Evolutionary conservation across 2,888 invertebrate species (phyloP), one percentile per base, ranked within the genome.

Genomic region (Merodon equestris): DNA sequence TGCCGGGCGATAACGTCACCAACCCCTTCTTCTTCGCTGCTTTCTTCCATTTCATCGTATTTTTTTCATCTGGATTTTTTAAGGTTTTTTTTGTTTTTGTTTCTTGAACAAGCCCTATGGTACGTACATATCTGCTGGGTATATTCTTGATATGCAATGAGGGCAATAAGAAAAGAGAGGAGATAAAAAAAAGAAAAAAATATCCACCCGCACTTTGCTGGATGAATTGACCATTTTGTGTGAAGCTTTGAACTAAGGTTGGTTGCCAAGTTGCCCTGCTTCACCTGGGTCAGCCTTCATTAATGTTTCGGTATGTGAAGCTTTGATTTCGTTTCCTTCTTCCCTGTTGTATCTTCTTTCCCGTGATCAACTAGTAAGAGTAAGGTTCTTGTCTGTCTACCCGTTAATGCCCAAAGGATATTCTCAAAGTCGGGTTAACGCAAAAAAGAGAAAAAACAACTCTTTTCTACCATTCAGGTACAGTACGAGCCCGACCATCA

Each of bases 321-420:
- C 64, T 57, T 36, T 56, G 54, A 56, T 56, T 68, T 36, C 38
- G 12, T 51, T 58, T 60, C 15, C 44, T 45, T 27, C 14, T n/a
- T 5, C 12, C 19, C 45, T 34, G 17, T 51, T 7, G 17, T 66
- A n/a, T 47, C 5, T 42, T 15, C 15, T 14, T 48, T 66, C 34
- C 54, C 48, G 47, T 61, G 71, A 71, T 61, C 71, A 71, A 71
- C 71, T 71, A 56, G 71, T 71, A 71, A 63, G 61, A 56, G 61
- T 56, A 61, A 63, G 71, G 71, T 71, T 61, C 61, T 61, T 71
- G 70, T 63, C 71, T 71, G 61, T 56, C 71, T 71, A 18, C 61
- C 61, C 61, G 34, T 60, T 61, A 61, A 61, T 70, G 61, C 70
- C 61, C 19, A 34, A 54, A 56, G 61, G 61, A 63, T 50, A 27